These are phyloP conservation scores for Hypselothyrea guttata DNA, from an alignment of 2,888 invertebrate species.

Conservation along the genomic window DNA sequence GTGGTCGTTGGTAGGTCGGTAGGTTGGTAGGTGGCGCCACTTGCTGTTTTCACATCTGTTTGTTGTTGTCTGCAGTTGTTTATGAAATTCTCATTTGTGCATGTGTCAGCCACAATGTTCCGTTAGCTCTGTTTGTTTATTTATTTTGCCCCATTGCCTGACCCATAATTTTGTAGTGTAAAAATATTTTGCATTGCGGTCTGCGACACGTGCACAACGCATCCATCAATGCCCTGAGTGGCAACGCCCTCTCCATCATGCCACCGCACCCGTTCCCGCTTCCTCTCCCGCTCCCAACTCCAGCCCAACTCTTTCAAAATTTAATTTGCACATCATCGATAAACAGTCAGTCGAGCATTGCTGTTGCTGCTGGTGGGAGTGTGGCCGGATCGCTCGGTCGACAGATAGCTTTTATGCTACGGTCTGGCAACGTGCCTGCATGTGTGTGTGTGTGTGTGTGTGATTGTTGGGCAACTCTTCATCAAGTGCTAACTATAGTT, in stretches of 20 bases:
- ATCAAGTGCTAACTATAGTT: constrained; percentile 42
- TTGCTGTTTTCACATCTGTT: no score
- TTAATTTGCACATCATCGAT: constrained; percentile 75
- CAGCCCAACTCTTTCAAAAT: constrained; percentile 42
- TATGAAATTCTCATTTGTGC: constrained; percentile 60
- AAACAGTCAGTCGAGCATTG: constrained; percentile 55
- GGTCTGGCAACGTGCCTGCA: constrained; percentile 30
- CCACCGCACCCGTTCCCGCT: neutral
- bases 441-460: neutral
- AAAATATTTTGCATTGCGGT: constrained; percentile 70
- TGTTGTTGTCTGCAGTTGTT: constrained; percentile 19
- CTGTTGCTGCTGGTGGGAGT: constrained; percentile 22
- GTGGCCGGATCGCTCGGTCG: constrained; percentile 2
- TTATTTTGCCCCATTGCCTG: constrained; percentile 43
- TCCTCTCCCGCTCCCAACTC: neutral
- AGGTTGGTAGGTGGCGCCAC: no score
- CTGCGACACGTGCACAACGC: constrained; percentile 61
- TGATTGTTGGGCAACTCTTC: constrained; percentile 23
- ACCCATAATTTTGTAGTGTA: constrained; percentile 66
- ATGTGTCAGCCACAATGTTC: constrained; percentile 53
- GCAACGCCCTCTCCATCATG: constrained; percentile 13
- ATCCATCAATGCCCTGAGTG: constrained; percentile 61
- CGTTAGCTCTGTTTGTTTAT: constrained; percentile 53
- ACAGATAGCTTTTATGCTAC: constrained; percentile 1
- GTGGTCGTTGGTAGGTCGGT: no score